Evolutionary conservation across 2,113 vertebrate genomes (phyloP), one percentile per base, ranked within the genome.

Genomic region (Crypturellus undulatus): DNA sequence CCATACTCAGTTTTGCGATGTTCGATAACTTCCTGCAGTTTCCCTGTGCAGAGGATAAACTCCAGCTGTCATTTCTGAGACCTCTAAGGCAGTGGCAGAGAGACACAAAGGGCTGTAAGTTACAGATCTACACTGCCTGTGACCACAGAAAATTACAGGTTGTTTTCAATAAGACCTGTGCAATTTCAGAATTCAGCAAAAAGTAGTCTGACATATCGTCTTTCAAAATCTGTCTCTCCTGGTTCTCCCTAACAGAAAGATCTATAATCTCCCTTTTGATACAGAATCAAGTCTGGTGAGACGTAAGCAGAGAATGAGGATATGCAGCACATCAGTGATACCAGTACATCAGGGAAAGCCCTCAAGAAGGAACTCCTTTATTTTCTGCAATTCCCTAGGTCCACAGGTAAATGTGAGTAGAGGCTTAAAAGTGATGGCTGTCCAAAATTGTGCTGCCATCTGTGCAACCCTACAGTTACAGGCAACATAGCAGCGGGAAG

Each of bases 181-280:
- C 51, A 70, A 92, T 71, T 91, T 81, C 24, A 84, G 30, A 92
- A 42, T 47, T 89, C 16, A 86, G 72, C 36, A 92, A 92, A 49
- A 78, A 78, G 72, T 49, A 77, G 43, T 26, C 68, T 34, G 25
- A 54, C 11, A 9, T 22, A 58, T 19, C n/a, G 19, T 16, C 59
- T 40, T 26, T 63, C 77, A 73, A 80, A 92, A 93, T 65, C 64
- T 73, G 59, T 32, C 34, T 28, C 9, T 42, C 76, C 65, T 30
- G 14, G 32, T 63, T 83, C 40, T 76, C 45, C 47, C 14, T 45
- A 18, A 28, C 45, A 89, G 64, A 86, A 89, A n/a, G 60, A 58
- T 42, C 52, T 79, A 0, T 32, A 47, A 58, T 58, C 28, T 24
- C 16, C 51, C 71, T 89, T 65, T 43, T 1, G 0, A 83, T 32